phyloP scores from a whole-genome alignment of 2,888 invertebrate genomes.

The Spisula solida region DNA sequence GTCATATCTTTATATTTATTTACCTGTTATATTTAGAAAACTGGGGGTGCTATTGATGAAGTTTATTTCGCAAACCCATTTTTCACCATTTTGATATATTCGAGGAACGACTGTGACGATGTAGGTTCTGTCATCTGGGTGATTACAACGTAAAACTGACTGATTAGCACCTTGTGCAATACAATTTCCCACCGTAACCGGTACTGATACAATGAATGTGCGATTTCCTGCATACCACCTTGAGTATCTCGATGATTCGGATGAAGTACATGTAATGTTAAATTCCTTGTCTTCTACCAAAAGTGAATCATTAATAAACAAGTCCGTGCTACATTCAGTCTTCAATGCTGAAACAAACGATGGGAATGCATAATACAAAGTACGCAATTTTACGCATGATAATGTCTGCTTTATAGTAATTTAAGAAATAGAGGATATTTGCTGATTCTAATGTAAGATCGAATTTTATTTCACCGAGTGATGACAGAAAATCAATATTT shows the following conservation, averaged over 20 bases:
- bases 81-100: neutral
- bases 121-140: neutral
- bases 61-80: neutral
- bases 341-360: neutral
- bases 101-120: neutral
- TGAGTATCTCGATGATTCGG: neutral
- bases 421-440: too few relatives aligned
- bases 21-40: neutral
- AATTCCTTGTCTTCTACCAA: neutral
- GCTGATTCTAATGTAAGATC: too few relatives aligned
- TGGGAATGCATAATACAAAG: too few relatives aligned
- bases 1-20: too few relatives aligned
- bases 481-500: too few relatives aligned
- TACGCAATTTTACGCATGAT: too few relatives aligned
- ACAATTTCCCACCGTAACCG: neutral
- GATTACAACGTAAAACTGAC: conserved; percentile 1
- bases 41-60: too few relatives aligned
- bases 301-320: neutral
- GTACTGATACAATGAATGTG: neutral
- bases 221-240: neutral
- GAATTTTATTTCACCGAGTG: too few relatives aligned
- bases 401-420: too few relatives aligned
- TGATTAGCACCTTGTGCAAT: neutral
- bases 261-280: neutral
- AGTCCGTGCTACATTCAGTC: neutral